Conservation (phyloP, 1,140 invertebrate genomes). For the Pemphigus obesinymphae region DNA sequence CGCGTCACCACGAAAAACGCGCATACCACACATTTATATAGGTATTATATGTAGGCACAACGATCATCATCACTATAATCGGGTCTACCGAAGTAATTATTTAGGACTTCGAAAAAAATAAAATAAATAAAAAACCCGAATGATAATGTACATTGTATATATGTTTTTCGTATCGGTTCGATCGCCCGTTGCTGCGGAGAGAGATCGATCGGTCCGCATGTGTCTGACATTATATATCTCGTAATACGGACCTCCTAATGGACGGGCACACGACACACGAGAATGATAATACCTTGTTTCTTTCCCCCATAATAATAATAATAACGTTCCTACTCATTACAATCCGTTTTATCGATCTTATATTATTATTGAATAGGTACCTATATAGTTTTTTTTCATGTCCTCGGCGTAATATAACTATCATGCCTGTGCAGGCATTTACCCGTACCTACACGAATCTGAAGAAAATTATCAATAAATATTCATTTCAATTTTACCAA, state of each 20-base stretch:
- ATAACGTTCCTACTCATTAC: too few relatives aligned
- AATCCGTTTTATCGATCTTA: too few relatives aligned
- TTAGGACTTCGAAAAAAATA: too few relatives aligned
- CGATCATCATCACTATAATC: neutral
- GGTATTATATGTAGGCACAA: neutral
- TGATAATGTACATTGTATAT: neutral
- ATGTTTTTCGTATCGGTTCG: conserved; percentile 1
- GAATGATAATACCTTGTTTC: neutral
- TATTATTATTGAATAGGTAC: neutral
- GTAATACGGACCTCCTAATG: neutral
- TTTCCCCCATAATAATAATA: too few relatives aligned
- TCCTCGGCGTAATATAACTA: too few relatives aligned
- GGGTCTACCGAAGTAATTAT: neutral
- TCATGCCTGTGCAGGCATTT: too few relatives aligned
- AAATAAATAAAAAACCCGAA: neutral
- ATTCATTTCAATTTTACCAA: too few relatives aligned
- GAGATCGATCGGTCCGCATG: conserved; percentile 2
- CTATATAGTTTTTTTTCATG: neutral
- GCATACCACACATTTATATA: neutral
- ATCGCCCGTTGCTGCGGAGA: neutral
- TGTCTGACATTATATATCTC: neutral
- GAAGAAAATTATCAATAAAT: too few relatives aligned
- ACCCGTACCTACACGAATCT: too few relatives aligned
- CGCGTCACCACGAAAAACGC: neutral
- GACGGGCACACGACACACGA: conserved; percentile 2